Evolutionary conservation across 1,140 invertebrate species (phyloP), one percentile per base, ranked within the genome.

Genomic region (Leptinotarsa texana): DNA sequence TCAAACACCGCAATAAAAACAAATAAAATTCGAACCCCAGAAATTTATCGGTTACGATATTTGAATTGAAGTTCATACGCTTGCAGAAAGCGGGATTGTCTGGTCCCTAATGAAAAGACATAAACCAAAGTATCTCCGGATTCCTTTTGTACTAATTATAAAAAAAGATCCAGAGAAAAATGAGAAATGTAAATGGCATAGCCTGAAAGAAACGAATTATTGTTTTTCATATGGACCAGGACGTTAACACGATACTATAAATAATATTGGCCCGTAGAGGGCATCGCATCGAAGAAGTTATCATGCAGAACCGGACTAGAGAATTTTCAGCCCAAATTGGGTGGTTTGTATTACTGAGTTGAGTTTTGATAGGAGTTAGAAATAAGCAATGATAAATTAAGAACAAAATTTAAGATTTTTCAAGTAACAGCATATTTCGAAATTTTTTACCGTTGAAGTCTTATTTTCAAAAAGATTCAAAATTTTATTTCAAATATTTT

Each of bases 191-290:
- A 75, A 76, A 76, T 72, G 67, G 72, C 63, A 73, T 70, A 65
- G 68, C 49, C 73, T 72, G 78, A 75, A 75, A 74, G 68, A 72
- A 68, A 75, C 73, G 78, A 79, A 77, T 77, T 77, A 79, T 74
- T 79, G 78, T 79, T 79, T 78, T 76, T 77, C 76, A 74, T 78
- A 79, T 78, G 74, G 76, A 72, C 74, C 73, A 65, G 74, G 76
- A 79, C 78, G 67, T 79, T 78, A 79, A 79, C 76, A 78, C 76
- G 78, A 76, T 79, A 72, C 78, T 74, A 79, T 79, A 79, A 79
- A 78, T 79, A 78, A 79, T 78, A 76, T 73, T 48, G 70, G 76
- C 72, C 72, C 63, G 71, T 67, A 72, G 71, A 72, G 76, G 74
- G 74, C 63, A 75, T 69, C 75, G 74, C 75, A 77, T 72, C 75